A percentile compares a stretch with the other conserved stretches of the same genome.
These are phyloP conservation scores for Festucalex cinctus DNA, from an alignment of 2,113 vertebrate genomes.

Conservation along the genomic window DNA sequence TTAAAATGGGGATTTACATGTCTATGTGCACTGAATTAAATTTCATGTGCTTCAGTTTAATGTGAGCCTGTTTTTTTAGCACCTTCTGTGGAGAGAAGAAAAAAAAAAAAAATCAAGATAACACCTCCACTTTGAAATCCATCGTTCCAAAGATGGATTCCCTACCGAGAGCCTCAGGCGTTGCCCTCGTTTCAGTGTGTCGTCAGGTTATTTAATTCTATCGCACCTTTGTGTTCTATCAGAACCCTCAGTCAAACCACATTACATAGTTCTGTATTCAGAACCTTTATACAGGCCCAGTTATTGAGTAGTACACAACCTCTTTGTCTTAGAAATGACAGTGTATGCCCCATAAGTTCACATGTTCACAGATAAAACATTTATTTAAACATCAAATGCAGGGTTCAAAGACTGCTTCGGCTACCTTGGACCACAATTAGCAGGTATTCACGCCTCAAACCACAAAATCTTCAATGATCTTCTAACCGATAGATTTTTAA, in stretches of 20 bases:
- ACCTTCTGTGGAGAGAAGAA: slow-evolving; percentile 28
- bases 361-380: background rate
- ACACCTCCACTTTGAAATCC: slow-evolving; percentile 58
- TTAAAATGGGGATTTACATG: background rate
- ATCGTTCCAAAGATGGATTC: slow-evolving; percentile 59
- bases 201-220: slow-evolving; percentile 2
- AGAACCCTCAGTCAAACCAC: background rate
- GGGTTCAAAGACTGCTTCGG: background rate
- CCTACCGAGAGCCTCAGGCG: slow-evolving; percentile 58
- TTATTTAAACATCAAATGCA: too few species aligned
- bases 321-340: background rate
- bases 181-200: slow-evolving; percentile 51
- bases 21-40: background rate
- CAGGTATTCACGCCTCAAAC: too few species aligned
- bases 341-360: background rate
- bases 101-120: slow-evolving; percentile 30
- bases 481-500: too few species aligned
- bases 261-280: background rate
- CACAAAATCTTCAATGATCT: background rate
- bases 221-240: background rate
- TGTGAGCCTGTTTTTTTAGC: slow-evolving; percentile 8
- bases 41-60: background rate
- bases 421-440: background rate
- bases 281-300: background rate
- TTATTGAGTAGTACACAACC: too few species aligned